These are phyloP conservation scores for Neoitamus cyanurus DNA, from an alignment of 2,888 invertebrate species.

Conservation along the genomic window DNA sequence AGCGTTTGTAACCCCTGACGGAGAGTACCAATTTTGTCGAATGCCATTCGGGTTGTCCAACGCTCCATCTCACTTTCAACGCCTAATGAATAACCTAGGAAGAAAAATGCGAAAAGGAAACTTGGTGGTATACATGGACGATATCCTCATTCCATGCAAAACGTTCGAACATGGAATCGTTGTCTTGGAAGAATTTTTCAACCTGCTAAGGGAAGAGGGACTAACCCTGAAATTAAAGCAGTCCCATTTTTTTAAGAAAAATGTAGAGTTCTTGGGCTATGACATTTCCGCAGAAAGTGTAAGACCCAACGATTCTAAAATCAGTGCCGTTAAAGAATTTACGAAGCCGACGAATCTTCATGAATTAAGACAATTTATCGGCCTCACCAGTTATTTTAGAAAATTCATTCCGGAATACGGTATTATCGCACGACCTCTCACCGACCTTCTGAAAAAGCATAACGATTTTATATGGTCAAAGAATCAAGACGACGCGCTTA, in stretches of 20 bases:
- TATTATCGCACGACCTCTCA: conserved; percentile 42
- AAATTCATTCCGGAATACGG: not conserved
- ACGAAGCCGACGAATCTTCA: not conserved
- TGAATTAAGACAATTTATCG: not conserved
- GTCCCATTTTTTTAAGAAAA: conserved; percentile 49
- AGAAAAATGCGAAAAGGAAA: not conserved
- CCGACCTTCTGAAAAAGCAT: conserved; percentile 23
- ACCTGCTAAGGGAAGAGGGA: conserved; percentile 42
- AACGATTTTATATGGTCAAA: conserved; percentile 48
- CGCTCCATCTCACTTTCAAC: not conserved
- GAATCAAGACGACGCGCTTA: conserved; percentile 47
- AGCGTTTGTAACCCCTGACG: not conserved
- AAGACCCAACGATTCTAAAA: conserved; percentile 39
- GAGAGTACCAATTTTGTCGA: not conserved
- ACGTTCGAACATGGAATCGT: conserved; percentile 25
- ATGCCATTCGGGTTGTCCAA: not conserved
- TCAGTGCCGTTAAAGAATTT: conserved; percentile 3
- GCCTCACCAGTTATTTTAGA: not conserved
- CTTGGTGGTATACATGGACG: conserved; percentile 45
- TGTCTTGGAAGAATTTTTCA: conserved; percentile 47
- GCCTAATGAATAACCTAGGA: not conserved
- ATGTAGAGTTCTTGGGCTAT: conserved; percentile 51
- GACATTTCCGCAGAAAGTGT: conserved; percentile 49
- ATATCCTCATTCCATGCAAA: conserved; percentile 38
- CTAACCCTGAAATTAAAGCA: conserved; percentile 50